Conservation (phyloP, 2,888 invertebrate species). For the Apeira syringaria region DNA sequence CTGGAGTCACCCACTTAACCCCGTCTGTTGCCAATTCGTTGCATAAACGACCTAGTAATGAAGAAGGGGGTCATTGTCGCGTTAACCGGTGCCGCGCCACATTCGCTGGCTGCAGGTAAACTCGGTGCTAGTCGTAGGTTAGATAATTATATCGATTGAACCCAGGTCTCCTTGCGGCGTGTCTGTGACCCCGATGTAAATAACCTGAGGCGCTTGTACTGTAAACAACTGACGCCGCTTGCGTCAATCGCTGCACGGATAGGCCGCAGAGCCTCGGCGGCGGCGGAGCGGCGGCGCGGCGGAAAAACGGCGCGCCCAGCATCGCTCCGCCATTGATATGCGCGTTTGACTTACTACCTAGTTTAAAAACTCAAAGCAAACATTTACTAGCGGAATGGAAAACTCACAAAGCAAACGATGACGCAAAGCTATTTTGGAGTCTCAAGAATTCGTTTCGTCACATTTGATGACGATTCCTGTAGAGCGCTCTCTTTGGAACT, state of each 20-base stretch:
- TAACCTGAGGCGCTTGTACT: constrained; percentile 76
- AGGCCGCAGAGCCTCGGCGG: constrained; percentile 24
- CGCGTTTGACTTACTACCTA: constrained; percentile 53
- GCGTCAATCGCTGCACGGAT: constrained; percentile 66
- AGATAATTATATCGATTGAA: constrained; percentile 76
- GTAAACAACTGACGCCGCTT: constrained; percentile 77
- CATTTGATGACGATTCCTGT: constrained; percentile 15
- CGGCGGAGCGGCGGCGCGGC: not conserved
- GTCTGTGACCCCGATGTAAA: constrained; percentile 84
- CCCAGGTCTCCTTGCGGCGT: constrained; percentile 73
- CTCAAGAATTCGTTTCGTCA: constrained; percentile 32
- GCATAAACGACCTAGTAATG: constrained; percentile 76
- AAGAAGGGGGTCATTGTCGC: constrained; percentile 79
- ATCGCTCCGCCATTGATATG: constrained; percentile 53
- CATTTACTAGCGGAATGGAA: constrained; percentile 40
- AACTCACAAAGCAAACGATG: constrained; percentile 40
- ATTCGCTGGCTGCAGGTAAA: constrained; percentile 37
- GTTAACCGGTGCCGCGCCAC: constrained; percentile 37
- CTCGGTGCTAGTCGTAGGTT: constrained; percentile 56
- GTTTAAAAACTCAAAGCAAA: constrained; percentile 48
- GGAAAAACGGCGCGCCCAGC: constrained; percentile 17
- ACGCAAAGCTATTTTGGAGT: constrained; percentile 34
- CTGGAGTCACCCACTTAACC: constrained; percentile 64
- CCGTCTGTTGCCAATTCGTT: constrained; percentile 65
- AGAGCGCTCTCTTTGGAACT: constrained; percentile 9